phyloP scores from a whole-genome alignment of 2,113 vertebrate species.

The Pseudopipra pipra region DNA sequence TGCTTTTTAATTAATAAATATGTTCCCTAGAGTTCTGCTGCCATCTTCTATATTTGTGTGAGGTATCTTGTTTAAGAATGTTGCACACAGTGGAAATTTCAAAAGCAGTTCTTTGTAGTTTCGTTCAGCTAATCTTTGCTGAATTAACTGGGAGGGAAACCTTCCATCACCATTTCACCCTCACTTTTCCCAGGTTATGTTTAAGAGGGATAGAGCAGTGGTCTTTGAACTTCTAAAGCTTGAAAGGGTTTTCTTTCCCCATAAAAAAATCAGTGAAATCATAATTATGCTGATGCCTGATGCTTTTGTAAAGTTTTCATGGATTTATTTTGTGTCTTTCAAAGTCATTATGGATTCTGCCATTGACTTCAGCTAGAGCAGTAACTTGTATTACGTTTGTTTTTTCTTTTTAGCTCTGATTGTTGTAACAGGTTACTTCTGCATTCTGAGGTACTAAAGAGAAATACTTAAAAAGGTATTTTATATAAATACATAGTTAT shows the following conservation, averaged over 20 bases:
- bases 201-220: background rate
- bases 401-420: background rate
- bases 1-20: slow-evolving; percentile 13
- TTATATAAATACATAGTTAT: fast-evolving
- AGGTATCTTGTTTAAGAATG: background rate
- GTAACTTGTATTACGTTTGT: background rate
- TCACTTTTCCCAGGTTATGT: background rate
- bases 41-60: background rate
- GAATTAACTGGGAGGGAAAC: background rate
- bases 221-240: background rate
- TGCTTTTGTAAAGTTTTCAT: background rate
- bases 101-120: background rate
- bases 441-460: background rate
- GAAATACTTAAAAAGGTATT: background rate
- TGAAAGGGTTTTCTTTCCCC: background rate
- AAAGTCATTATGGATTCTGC: background rate
- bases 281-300: background rate
- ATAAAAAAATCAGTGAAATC: background rate
- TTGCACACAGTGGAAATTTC: background rate
- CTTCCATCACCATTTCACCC: background rate
- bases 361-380: background rate
- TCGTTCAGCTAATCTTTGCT: background rate
- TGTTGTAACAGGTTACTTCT: background rate
- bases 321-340: background rate
- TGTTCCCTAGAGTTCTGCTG: background rate